Conservation (phyloP, 2,113 vertebrate genomes). For the Pandion haliaetus region DNA sequence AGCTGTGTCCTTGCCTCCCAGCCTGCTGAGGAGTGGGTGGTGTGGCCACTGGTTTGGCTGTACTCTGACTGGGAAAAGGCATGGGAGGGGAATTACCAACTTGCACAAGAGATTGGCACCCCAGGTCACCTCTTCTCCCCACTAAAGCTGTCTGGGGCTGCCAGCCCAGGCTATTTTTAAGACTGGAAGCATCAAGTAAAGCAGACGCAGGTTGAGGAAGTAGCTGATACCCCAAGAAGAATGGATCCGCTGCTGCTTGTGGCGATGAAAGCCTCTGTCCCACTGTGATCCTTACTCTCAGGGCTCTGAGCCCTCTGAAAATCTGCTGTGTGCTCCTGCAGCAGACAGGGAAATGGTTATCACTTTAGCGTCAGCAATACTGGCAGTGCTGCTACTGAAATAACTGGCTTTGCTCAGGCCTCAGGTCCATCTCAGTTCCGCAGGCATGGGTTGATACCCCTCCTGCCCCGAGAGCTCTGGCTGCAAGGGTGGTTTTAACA, state of each 20-base stretch:
- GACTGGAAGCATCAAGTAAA: not conserved
- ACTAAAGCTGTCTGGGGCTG: not conserved
- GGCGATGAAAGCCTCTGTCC: not conserved
- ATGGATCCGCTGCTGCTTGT: not conserved
- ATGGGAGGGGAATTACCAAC: not conserved
- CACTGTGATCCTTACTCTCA: accelerated
- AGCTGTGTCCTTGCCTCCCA: not conserved
- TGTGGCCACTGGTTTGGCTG: not conserved
- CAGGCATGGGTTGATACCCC: not conserved
- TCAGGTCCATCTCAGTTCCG: accelerated
- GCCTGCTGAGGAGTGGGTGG: not conserved
- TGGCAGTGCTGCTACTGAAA: not conserved
- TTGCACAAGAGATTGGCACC: not conserved
- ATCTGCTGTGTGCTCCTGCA: not conserved
- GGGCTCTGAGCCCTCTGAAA: not conserved
- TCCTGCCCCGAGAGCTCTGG: not conserved
- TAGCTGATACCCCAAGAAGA: not conserved
- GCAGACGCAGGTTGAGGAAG: not conserved
- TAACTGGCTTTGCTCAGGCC: not conserved
- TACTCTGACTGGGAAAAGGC: not conserved
- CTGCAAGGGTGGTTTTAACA: accelerated
- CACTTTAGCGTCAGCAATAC: accelerated
- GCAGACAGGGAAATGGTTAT: not conserved
- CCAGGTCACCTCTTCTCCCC: not conserved
- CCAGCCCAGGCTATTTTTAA: not conserved